Evolutionary conservation across 1,140 invertebrate species (phyloP).

Genomic region (Drosophila prosaltans): DNA sequence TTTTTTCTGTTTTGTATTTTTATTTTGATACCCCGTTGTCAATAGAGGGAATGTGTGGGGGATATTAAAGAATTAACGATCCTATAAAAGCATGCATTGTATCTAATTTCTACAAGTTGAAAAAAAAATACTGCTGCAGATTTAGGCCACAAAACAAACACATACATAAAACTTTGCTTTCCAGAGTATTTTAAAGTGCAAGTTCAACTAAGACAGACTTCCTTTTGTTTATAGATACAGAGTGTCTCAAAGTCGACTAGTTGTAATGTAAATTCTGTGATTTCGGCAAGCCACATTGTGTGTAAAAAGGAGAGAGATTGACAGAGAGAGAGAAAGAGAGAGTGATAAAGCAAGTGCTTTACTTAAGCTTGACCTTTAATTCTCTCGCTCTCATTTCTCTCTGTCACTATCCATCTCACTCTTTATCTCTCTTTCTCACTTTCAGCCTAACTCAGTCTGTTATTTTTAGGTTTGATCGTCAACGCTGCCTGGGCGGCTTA

Average conservation of each 20-base stretch:
- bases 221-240: background rate
- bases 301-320: slow-evolving; percentile 29
- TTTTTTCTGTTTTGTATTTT: slow-evolving; percentile 1
- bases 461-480: slow-evolving; percentile 44
- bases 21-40: slow-evolving; percentile 1
- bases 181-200: too few relatives aligned
- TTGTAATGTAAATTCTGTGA: slow-evolving; percentile 28
- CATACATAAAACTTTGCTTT: too few relatives aligned
- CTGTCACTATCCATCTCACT: background rate
- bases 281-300: slow-evolving; percentile 30
- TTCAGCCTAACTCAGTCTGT: slow-evolving; percentile 16
- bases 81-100: too few relatives aligned
- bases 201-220: too few relatives aligned
- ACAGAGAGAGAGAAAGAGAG: slow-evolving; percentile 23
- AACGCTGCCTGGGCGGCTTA: slow-evolving; percentile 51
- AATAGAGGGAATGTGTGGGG: background rate
- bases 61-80: background rate
- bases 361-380: slow-evolving; percentile 37
- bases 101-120: too few relatives aligned
- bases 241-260: slow-evolving; percentile 14
- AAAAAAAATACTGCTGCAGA: too few relatives aligned
- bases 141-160: too few relatives aligned
- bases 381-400: slow-evolving; percentile 19
- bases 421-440: slow-evolving; percentile 16
- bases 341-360: slow-evolving; percentile 27